Evolutionary conservation across 1,140 invertebrate genomes (phyloP), one percentile per base, ranked within the genome.

Genomic region (Meloidogyne floridensis): DNA sequence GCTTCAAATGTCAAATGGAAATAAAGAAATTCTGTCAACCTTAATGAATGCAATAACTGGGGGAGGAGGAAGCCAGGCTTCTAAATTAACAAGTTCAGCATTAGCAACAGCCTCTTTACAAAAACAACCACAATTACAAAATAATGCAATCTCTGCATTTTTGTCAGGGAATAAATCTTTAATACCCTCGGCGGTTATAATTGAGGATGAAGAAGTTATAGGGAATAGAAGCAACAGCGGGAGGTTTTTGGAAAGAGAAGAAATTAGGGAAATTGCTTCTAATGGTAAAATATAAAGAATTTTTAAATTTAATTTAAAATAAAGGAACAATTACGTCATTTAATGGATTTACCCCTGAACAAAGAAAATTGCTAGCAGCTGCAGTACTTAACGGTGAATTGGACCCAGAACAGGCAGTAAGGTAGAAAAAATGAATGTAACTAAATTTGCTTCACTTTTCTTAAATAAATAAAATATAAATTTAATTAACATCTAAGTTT

Each of bases 51-150:
- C 85, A 20, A 75, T 89, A 15, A 75, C 51, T 32, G 74, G 56
- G 2, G 73, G 78, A 65, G 32, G 32, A 32, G 72, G 81, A 47
- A 10, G 82, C 43, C 59, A 75, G 51, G 81, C 69, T 11, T 65
- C 87, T 5, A 89, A 89, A 74, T 65, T 87, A 15, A 82, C 87
- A 10, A 89, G 86, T 78, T 87, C 83, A 15, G 87, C 87, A 65
- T 65, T 65, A 65, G 59, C 59, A 72, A 82, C 53, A 54, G 59
- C 59, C n/a, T 65, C 59, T 65, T 65, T 65, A 65, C 59, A 65
- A 65, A 65, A 65, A 65, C 59, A 65, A 65, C 59, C 59, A n/a
- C 59, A 4, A 65, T n/a, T n/a, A 65, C 10, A 13, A 65, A 65
- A 65, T 65, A 65, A 18, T n/a, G 59, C 59, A 6, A 65, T 65